phyloP scores from a whole-genome alignment of 1,140 invertebrate genomes.

The Meloidogyne chitwoodi region DNA sequence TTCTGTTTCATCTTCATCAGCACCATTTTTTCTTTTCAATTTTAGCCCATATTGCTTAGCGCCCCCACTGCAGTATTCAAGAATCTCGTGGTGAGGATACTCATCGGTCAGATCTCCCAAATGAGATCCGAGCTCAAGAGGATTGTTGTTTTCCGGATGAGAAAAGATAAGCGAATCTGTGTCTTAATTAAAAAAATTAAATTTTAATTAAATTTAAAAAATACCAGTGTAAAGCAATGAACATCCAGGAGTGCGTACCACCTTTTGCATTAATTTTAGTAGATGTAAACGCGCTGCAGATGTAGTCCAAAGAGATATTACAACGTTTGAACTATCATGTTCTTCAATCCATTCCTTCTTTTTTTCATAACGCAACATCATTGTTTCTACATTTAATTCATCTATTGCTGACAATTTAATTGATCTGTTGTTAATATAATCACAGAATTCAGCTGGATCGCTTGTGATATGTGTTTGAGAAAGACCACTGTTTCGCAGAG shows the following conservation, averaged over 20 bases:
- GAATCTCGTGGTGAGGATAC: background rate
- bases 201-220: background rate
- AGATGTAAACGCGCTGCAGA: background rate
- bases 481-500: background rate
- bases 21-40: background rate
- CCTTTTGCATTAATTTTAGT: constrained; percentile 3
- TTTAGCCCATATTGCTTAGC: background rate
- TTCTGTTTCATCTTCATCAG: background rate
- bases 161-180: background rate
- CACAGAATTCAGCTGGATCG: background rate
- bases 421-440: background rate
- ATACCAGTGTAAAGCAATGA: background rate
- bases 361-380: background rate
- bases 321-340: background rate
- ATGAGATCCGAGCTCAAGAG: background rate
- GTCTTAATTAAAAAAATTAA: background rate
- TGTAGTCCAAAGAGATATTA: constrained; percentile 8
- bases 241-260: background rate
- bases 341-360: constrained; percentile 7
- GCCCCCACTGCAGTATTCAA: background rate
- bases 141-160: background rate
- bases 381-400: background rate
- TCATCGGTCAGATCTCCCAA: constrained; percentile 1
- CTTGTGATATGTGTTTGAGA: constrained; percentile 1
- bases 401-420: constrained; percentile 3